Evolutionary conservation across 2,888 invertebrate species (phyloP), one percentile per base, ranked within the genome.

Genomic region (Leptarthrus brevirostris): DNA sequence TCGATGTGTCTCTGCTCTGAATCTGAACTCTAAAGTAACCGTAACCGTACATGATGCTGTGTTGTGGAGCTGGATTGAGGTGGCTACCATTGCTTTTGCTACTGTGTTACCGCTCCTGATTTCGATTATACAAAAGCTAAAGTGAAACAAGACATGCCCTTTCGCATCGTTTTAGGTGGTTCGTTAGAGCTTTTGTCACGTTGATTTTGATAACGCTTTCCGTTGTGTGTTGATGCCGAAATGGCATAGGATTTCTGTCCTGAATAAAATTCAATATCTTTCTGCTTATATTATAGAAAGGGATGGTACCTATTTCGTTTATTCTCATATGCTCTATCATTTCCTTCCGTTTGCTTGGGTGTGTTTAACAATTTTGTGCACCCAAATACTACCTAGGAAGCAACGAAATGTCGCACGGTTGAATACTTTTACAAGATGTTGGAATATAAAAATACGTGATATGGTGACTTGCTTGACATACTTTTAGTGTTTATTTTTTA

Each of bases 211-310:
- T 26, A 16, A 22, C 16, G 44, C 47, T 66, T 44, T 66, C 47
- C 24, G 44, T 14, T 44, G 5, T 47, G 64, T 47, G 24, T 47
- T 44, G 58, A 34, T 30, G 30, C 30, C 30, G 8, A 40, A 36
- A 40, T 36, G 12, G 16, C 58, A 58, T 20, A 5, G 36, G 36
- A 58, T 58, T 58, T 58, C 58, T 58, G 58, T 58, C 36, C 58
- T 58, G 58, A 58, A 58, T 58, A 58, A 56, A 58, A 58, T 58
- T 58, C 58, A 58, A 58, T 58, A 58, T 18, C 58, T 58, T 58
- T 58, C 56, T 56, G 56, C 14, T 56, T 56, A 56, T 26, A 56
- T 56, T 18, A 20, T 18, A 36, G 58, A 58, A 58, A 36, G 58
- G 58, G 58, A 36, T 58, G 56, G 30, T 56, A 12, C 14, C n/a